phyloP scores from a whole-genome alignment of 2,888 invertebrate genomes.

The Tenthredo scrophulariae region DNA sequence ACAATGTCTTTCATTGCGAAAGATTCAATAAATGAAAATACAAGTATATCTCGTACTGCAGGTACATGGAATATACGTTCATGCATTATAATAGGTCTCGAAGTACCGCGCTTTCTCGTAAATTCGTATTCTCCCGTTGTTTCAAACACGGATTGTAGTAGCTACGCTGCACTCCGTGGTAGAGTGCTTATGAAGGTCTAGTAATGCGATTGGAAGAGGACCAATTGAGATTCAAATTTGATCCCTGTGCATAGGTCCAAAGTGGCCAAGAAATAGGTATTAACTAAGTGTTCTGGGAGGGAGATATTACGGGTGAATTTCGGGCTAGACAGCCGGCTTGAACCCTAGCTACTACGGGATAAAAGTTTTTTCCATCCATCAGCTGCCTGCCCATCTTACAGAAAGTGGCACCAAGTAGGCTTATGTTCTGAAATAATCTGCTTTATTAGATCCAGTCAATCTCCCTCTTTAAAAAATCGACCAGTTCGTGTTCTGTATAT shows the following conservation, averaged over 20 bases:
- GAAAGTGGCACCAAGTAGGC: neutral
- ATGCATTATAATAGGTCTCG: neutral
- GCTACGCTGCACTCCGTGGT: neutral
- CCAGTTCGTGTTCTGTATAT: neutral
- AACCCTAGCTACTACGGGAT: conserved; percentile 8
- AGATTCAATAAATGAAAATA: neutral
- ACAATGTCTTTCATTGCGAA: neutral
- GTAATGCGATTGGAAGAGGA: neutral
- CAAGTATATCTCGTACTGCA: neutral
- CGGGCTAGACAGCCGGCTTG: conserved; percentile 5
- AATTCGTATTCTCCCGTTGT: neutral
- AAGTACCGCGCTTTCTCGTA: neutral
- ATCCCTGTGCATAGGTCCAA: neutral
- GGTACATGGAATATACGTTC: neutral
- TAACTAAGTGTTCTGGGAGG: conserved; percentile 4
- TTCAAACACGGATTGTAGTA: neutral
- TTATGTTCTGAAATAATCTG: conserved; percentile 2
- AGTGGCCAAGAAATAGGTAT: neutral
- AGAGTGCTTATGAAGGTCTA: neutral
- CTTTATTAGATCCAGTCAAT: conserved; percentile 24
- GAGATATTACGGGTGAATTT: conserved; percentile 17
- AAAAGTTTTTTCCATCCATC: conserved; percentile 2
- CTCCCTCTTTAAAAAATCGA: neutral
- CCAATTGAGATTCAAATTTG: conserved; percentile 22
- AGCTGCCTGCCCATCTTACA: conserved; percentile 6